A percentile compares a stretch with the other conserved stretches of the same genome.
These are phyloP conservation scores for Eumaeus atala DNA, from an alignment of 1,140 invertebrate species.

Conservation along the genomic window DNA sequence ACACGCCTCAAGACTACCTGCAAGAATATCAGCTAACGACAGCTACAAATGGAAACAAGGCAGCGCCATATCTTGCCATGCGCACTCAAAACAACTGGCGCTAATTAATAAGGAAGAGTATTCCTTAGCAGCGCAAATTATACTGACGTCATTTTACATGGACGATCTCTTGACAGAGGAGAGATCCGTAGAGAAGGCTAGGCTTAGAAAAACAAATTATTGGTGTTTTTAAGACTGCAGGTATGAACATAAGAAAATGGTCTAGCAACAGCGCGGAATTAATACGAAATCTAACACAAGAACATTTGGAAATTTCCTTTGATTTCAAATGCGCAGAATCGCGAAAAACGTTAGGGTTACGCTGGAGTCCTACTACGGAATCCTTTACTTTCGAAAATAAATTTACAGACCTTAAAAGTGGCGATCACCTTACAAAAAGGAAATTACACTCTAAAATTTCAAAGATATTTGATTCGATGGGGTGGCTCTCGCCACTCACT, in stretches of 20 bases:
- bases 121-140: neutral
- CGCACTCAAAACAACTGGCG: neutral
- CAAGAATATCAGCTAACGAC: neutral
- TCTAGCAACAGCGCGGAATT: constrained; percentile 7
- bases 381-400: no score
- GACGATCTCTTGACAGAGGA: neutral
- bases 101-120: neutral
- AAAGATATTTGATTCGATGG: no score
- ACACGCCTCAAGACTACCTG: neutral
- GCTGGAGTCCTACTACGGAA: no score
- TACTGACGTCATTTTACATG: neutral
- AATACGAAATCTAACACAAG: no score
- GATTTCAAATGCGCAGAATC: constrained; percentile 11
- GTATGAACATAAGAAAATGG: constrained; percentile 12
- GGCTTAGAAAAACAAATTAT: neutral
- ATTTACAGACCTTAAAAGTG: no score
- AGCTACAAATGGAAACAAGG: no score
- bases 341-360: no score
- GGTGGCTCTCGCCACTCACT: no score
- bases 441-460: constrained; percentile 12
- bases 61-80: no score
- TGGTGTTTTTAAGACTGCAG: no score
- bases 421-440: constrained; percentile 9
- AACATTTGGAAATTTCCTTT: no score
- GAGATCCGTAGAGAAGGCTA: constrained; percentile 1